phyloP scores from a whole-genome alignment of 2,888 invertebrate species.

The Tineola bisselliella region DNA sequence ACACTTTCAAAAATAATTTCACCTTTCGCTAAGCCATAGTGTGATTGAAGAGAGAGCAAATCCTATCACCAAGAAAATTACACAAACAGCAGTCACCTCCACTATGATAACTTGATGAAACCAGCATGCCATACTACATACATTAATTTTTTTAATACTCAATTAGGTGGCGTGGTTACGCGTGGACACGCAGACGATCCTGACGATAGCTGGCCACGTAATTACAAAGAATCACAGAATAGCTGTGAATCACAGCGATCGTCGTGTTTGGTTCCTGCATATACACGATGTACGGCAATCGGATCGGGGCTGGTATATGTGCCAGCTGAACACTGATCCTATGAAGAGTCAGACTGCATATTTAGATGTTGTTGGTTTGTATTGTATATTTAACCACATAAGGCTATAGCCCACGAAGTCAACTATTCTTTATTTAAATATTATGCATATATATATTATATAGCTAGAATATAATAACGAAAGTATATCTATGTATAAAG shows the following conservation, averaged over 20 bases:
- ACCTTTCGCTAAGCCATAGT: no score
- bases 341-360: slow-evolving; percentile 92
- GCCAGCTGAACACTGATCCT: slow-evolving; percentile 92
- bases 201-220: slow-evolving; percentile 89
- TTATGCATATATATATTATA: no score
- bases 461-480: no score
- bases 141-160: not conserved
- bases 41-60: no score
- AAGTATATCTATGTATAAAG: no score
- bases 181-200: slow-evolving; percentile 91
- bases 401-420: no score
- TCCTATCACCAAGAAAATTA: no score
- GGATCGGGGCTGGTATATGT: slow-evolving; percentile 93
- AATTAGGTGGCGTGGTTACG: slow-evolving; percentile 87
- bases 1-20: no score
- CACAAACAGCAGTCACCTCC: no score
- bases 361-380: slow-evolving; percentile 87
- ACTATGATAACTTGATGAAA: no score
- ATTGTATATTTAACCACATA: not conserved
- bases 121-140: no score
- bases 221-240: slow-evolving; percentile 92
- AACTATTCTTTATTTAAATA: no score
- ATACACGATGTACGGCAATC: slow-evolving; percentile 85
- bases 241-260: slow-evolving; percentile 84
- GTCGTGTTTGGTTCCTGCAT: slow-evolving; percentile 86